Base-by-base conservation (phyloP, 2,888 invertebrate genomes). In the Hyposoter didymator region DNA sequence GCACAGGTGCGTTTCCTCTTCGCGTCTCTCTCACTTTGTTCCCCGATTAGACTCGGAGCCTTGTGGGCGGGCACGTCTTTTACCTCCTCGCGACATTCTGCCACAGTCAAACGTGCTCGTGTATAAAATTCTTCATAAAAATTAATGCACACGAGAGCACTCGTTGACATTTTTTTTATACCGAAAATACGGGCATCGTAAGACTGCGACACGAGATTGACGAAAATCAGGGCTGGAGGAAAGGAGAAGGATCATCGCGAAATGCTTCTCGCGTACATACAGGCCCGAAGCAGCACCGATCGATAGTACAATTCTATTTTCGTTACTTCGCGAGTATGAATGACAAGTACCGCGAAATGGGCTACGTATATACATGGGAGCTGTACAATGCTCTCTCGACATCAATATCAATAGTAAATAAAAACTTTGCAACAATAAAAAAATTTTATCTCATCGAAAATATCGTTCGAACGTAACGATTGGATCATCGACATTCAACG, bases 221-320 rank as follows among this genome's bases (percentile, higher is more conserved):
- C n/a, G 59, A 59, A 59, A 59, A 59, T 59, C 28, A 14, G 28
- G 28, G 43, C 39, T 22, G 52, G 35, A 64, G 49, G 14, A 17
- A 45, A 43, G 52, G 52, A n/a, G 22, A 47, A 49, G 62, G 59
- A 83, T 85, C 73, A 73, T 73, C 17, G 80, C 49, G 52, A 85
- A 83, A 74, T 19, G 69, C 19, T 64, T 59, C 75, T 76, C 52
- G 59, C 59, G 28, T 28, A 28, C 59, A 55, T 55, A 78, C 78
- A 62, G 82, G 79, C 67, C 78, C 80, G 72, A 35, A 78, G 47
- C 73, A 67, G 67, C 49, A 69, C 66, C 80, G 87, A 91, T 91
- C 91, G 85, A 91, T 91, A 91, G 86, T 85, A 84, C 84, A 79
- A 88, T 88, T 89, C 91, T 90, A 91, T 90, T 90, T 91, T 86